Conservation (phyloP, 2,113 vertebrate genomes). For the Xiphophorus hellerii region DNA sequence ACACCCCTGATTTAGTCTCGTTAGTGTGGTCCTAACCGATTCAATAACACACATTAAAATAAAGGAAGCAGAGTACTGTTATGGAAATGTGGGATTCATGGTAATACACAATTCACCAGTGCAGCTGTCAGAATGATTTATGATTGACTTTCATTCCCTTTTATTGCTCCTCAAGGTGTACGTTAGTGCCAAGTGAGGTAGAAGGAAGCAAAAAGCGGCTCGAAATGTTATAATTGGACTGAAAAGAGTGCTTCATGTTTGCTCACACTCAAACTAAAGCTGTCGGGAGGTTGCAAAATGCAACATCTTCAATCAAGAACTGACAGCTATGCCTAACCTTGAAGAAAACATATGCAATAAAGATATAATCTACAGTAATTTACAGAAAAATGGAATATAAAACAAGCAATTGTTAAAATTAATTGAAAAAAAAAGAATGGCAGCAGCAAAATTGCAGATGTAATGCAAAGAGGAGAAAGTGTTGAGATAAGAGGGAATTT, state of each 20-base stretch:
- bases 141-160: slow-evolving; percentile 27
- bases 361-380: slow-evolving; percentile 7
- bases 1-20: neutral
- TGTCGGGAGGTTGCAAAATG: slow-evolving; percentile 3
- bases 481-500: slow-evolving; percentile 24
- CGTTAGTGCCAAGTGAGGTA: neutral
- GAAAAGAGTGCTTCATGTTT: neutral
- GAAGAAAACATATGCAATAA: slow-evolving; percentile 1
- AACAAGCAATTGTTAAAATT: slow-evolving; percentile 40
- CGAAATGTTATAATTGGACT: slow-evolving; percentile 12
- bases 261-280: neutral
- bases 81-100: slow-evolving; percentile 40
- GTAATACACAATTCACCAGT: slow-evolving; percentile 29
- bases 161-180: slow-evolving; percentile 29
- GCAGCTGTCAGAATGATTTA: slow-evolving; percentile 45
- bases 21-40: slow-evolving; percentile 10
- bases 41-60: slow-evolving; percentile 15
- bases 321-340: neutral
- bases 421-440: slow-evolving; percentile 38
- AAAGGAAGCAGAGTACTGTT: slow-evolving; percentile 29
- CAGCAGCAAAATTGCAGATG: slow-evolving; percentile 31
- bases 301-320: slow-evolving; percentile 21
- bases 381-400: slow-evolving; percentile 8
- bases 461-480: slow-evolving; percentile 13
- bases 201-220: neutral